These are phyloP conservation scores for Drosophila mimetica DNA, from an alignment of 2,888 invertebrate species.

Conservation along the genomic window DNA sequence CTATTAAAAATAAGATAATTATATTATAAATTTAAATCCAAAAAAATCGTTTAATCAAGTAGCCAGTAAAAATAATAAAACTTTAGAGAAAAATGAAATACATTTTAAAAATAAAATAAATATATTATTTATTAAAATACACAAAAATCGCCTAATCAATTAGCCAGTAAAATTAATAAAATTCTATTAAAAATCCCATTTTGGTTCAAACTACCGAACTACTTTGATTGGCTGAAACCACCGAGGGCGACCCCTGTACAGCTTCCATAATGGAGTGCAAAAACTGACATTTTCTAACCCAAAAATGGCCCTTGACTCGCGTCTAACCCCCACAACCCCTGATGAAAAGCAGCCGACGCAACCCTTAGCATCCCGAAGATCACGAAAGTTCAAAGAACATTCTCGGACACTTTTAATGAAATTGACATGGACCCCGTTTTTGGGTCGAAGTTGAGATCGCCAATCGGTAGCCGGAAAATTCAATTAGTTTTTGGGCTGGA, in stretches of 20 bases:
- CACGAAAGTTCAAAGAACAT: constrained; percentile 39
- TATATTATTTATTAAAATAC: too few species aligned
- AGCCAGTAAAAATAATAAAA: too few species aligned
- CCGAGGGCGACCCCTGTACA: constrained; percentile 20
- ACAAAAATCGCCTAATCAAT: too few species aligned
- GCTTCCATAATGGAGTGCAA: constrained; percentile 32
- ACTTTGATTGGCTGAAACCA: too few species aligned
- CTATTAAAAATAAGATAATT: too few species aligned
- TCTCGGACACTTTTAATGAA: constrained; percentile 71
- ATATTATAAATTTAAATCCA: too few species aligned
- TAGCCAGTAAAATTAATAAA: too few species aligned
- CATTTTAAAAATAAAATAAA: too few species aligned
- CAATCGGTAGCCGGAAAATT: constrained; percentile 46
- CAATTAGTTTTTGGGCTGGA: constrained; percentile 64
- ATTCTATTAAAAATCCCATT: too few species aligned
- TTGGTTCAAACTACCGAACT: too few species aligned
- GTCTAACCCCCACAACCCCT: constrained; percentile 4
- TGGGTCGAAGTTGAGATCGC: constrained; percentile 53
- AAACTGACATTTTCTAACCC: constrained; percentile 68
- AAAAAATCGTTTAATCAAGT: too few species aligned
- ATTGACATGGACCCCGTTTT: constrained; percentile 49
- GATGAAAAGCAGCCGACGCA: background rate
- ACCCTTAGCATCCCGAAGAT: constrained; percentile 15
- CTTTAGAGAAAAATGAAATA: too few species aligned
- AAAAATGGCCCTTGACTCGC: constrained; percentile 44